phyloP scores from a whole-genome alignment of 2,113 vertebrate species.

The Percopsis transmontana region DNA sequence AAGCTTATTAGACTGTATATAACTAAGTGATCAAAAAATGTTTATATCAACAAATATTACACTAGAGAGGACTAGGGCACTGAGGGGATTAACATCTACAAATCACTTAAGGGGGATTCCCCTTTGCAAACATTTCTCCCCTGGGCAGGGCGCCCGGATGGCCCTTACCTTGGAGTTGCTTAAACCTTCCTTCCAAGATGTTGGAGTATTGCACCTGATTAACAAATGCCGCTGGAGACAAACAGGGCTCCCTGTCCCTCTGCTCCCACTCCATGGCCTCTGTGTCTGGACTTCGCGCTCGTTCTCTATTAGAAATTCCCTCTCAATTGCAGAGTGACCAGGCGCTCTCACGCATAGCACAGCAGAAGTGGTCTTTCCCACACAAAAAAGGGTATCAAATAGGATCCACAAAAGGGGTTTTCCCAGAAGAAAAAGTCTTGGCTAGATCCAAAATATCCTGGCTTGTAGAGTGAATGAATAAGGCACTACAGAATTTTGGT shows the following conservation, averaged over 20 bases:
- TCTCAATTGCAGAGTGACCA: conserved; percentile 44
- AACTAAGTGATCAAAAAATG: neutral
- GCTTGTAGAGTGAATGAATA: conserved; percentile 11
- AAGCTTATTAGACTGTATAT: neutral
- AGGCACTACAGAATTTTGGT: conserved; percentile 41
- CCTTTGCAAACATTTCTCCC: neutral
- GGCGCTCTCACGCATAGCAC: conserved; percentile 55
- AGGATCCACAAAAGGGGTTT: conserved; percentile 19
- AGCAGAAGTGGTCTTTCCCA: conserved; percentile 18
- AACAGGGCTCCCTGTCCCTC: conserved; percentile 70
- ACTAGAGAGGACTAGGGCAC: neutral
- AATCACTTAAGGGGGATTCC: neutral
- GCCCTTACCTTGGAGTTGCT: conserved; percentile 92
- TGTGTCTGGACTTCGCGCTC: conserved; percentile 11
- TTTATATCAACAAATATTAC: neutral
- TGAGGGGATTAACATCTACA: neutral
- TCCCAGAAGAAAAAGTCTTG: conserved; percentile 15
- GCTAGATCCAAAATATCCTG: conserved; percentile 29
- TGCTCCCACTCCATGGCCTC: conserved; percentile 72
- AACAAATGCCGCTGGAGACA: conserved; percentile 89
- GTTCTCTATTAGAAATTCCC: conserved; percentile 40
- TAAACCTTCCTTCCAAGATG: conserved; percentile 91
- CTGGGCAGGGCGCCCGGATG: neutral
- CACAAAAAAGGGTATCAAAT: conserved; percentile 19
- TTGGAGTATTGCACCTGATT: conserved; percentile 89